phyloP scores from a whole-genome alignment of 2,797 vertebrate genomes.

The Capromys pilorides region DNA sequence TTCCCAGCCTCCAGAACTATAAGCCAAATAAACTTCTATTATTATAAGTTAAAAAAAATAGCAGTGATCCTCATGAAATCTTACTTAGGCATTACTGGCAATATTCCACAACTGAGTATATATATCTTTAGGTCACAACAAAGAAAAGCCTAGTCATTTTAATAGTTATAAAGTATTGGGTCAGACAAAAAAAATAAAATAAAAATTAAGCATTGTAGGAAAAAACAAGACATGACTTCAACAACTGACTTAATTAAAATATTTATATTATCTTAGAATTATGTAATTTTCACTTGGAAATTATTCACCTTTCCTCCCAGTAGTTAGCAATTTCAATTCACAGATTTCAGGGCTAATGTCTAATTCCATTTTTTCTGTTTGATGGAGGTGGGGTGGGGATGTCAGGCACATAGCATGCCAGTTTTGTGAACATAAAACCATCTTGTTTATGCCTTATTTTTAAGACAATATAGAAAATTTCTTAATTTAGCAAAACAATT shows the following conservation, averaged over 20 bases:
- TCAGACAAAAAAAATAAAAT: neutral
- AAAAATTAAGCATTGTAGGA: neutral
- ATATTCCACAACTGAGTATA: neutral
- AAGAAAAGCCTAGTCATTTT: neutral
- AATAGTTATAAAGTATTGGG: neutral
- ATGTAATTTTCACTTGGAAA: neutral
- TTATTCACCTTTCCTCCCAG: too few species aligned
- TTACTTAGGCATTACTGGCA: neutral
- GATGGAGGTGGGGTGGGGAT: neutral
- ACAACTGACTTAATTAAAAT: neutral
- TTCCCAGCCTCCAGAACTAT: too few species aligned
- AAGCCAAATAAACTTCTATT: too few species aligned
- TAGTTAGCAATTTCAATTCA: neutral
- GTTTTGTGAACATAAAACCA: neutral
- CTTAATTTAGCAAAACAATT: neutral
- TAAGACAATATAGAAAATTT: neutral
- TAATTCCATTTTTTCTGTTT: too few species aligned
- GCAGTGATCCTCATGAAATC: fast-evolving
- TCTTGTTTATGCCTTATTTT: fast-evolving
- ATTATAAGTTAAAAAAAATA: neutral
- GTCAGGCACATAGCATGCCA: neutral
- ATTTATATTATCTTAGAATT: neutral
- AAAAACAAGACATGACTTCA: neutral
- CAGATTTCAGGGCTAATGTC: neutral
- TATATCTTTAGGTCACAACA: neutral